These are phyloP conservation scores for Nomada lathburiana DNA, from an alignment of 2,888 invertebrate genomes.

Conservation along the genomic window DNA sequence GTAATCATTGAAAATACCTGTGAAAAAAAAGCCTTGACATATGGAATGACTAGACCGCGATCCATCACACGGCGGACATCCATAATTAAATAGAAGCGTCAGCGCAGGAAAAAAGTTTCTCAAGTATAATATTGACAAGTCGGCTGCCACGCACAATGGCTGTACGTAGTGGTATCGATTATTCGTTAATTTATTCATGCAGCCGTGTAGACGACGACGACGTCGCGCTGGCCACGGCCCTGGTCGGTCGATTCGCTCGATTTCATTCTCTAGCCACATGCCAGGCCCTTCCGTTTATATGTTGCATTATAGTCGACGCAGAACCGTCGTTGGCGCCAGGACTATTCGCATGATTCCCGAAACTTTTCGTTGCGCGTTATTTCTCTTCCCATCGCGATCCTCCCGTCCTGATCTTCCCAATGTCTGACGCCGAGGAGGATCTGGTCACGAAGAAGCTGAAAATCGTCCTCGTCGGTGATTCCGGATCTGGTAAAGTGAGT, in stretches of 20 bases:
- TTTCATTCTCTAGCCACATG: constrained; percentile 58
- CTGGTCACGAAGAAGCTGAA: constrained; percentile 88
- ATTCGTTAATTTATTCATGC: constrained; percentile 81
- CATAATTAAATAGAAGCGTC: constrained; percentile 9
- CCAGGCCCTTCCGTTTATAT: constrained; percentile 57
- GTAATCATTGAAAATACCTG: not conserved
- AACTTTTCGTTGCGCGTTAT: not conserved
- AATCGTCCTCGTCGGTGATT: constrained; percentile 92
- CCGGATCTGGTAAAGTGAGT: constrained; percentile 93
- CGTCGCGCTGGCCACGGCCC: constrained; percentile 69
- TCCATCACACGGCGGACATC: not conserved
- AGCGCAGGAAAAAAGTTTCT: not conserved
- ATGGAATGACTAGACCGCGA: not conserved
- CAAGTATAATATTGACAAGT: constrained; percentile 11
- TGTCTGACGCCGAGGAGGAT: constrained; percentile 90
- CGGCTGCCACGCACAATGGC: constrained; percentile 40
- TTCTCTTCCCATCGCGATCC: constrained; percentile 10
- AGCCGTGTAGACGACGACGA: constrained; percentile 66
- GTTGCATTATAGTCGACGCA: constrained; percentile 59
- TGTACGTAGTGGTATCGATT: constrained; percentile 76
- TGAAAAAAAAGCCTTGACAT: constrained; percentile 19
- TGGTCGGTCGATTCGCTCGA: constrained; percentile 69
- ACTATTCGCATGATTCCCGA: constrained; percentile 55
- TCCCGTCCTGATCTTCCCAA: constrained; percentile 74
- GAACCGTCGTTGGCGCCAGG: constrained; percentile 44